Percentiles rank a stretch among this genome's conserved stretches.
Evolutionary conservation across 1,140 invertebrate genomes (phyloP).

Genomic region (Muscidifurax raptorellus): DNA sequence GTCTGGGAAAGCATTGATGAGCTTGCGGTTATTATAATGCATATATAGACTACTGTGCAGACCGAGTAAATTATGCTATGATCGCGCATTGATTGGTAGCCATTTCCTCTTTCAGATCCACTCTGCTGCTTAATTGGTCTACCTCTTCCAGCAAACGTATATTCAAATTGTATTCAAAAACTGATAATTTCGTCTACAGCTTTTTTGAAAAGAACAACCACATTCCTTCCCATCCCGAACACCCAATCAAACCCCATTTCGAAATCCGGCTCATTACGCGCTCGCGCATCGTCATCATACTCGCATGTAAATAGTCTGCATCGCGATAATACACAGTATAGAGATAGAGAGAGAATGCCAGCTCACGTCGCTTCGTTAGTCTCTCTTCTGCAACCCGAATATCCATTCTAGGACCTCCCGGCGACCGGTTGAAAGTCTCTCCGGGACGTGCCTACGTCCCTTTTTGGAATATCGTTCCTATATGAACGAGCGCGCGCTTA

Average conservation of each 20-base stretch:
- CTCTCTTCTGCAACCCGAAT: neutral
- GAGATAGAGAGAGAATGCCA: neutral
- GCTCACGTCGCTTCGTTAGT: neutral
- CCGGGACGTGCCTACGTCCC: neutral
- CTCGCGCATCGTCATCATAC: neutral
- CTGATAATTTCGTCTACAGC: too few relatives aligned
- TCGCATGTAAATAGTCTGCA: neutral
- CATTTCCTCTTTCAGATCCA: neutral
- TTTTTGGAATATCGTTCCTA: neutral
- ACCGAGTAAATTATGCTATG: neutral
- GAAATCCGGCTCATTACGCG: neutral
- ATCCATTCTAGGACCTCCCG: neutral
- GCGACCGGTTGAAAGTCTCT: neutral
- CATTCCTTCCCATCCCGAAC: neutral
- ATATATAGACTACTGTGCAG: neutral
- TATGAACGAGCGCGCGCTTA: neutral
- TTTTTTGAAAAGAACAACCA: neutral
- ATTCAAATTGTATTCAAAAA: too few relatives aligned
- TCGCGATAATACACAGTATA: neutral
- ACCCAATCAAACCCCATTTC: neutral
- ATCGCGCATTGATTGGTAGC: neutral
- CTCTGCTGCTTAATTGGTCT: neutral
- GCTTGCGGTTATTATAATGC: neutral
- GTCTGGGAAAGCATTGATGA: neutral
- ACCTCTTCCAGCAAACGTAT: neutral